Conservation (phyloP, 2,888 invertebrate genomes). For the Ormyrus labotus region DNA sequence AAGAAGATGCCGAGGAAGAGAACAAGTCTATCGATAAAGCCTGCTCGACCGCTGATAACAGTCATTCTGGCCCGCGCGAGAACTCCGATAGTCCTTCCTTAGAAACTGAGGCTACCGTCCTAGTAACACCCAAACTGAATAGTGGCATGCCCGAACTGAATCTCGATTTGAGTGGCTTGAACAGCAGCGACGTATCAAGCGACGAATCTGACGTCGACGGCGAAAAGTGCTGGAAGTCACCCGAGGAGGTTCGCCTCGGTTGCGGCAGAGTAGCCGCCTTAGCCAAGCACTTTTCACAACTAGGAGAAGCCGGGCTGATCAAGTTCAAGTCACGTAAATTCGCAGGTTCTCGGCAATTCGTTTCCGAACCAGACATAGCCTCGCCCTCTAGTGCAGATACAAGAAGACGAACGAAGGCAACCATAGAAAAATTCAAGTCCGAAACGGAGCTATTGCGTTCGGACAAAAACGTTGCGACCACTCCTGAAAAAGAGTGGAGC, state of each 20-base stretch:
- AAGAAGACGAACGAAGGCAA: slow-evolving; percentile 56
- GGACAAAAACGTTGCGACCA: slow-evolving; percentile 63
- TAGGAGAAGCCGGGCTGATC: slow-evolving; percentile 73
- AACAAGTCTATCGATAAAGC: slow-evolving; percentile 45
- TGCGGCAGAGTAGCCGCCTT: slow-evolving; percentile 84
- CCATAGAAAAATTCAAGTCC: slow-evolving; percentile 64
- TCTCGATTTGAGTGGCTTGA: slow-evolving; percentile 72
- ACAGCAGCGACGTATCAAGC: slow-evolving; percentile 61
- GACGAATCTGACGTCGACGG: slow-evolving; percentile 64
- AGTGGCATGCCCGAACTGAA: slow-evolving; percentile 70
- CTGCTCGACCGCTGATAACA: slow-evolving; percentile 41
- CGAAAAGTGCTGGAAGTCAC: slow-evolving; percentile 83
- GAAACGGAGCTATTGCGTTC: slow-evolving; percentile 66
- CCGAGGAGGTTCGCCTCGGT: slow-evolving; percentile 83
- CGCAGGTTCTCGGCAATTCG: slow-evolving; percentile 65
- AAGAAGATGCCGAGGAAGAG: slow-evolving; percentile 50
- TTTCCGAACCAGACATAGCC: slow-evolving; percentile 74
- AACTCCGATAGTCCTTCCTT: slow-evolving; percentile 54
- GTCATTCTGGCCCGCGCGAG: slow-evolving; percentile 35
- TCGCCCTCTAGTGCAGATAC: slow-evolving; percentile 60
- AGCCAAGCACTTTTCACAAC: slow-evolving; percentile 81
- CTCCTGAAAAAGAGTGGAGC: slow-evolving; percentile 67
- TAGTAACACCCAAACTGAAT: slow-evolving; percentile 59
- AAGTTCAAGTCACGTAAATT: slow-evolving; percentile 68
- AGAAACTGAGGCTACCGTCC: slow-evolving; percentile 55